Conservation (phyloP, 2,797 vertebrate species). For the Chloroceryle amazona region DNA sequence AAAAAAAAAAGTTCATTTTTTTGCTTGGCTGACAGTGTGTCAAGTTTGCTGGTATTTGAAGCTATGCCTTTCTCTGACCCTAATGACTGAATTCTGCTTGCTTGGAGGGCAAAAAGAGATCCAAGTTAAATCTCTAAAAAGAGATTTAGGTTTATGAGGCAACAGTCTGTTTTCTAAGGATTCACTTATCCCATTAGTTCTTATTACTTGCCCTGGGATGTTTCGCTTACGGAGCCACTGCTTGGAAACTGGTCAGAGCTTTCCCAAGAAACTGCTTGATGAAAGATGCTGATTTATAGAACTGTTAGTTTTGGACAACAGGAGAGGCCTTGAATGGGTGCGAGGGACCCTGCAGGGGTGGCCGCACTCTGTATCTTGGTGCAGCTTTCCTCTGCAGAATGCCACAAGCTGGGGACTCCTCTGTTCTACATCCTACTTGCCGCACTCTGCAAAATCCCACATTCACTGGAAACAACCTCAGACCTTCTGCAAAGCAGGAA, state of each 20-base stretch:
- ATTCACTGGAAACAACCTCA: neutral
- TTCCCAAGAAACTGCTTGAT: neutral
- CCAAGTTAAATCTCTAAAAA: neutral
- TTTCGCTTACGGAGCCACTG: neutral
- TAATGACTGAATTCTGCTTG: neutral
- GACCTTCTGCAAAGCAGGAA: neutral
- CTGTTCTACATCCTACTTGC: neutral
- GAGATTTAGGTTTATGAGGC: neutral
- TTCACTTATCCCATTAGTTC: neutral
- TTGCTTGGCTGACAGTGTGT: neutral
- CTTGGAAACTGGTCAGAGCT: constrained; percentile 10
- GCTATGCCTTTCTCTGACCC: neutral
- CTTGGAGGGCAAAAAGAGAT: neutral
- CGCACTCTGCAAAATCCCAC: neutral
- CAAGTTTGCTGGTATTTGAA: neutral
- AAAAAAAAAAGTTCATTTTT: neutral
- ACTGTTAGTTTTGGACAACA: neutral
- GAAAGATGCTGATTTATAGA: constrained; percentile 11
- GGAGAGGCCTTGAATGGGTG: neutral
- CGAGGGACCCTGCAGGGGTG: neutral
- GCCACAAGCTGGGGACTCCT: neutral
- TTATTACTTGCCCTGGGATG: neutral
- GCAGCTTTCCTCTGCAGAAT: neutral
- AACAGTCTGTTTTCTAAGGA: neutral
- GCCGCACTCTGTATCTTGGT: neutral